Percentiles rank a stretch among this genome's conserved stretches.
These are phyloP conservation scores for Neodiprion virginianus DNA, from an alignment of 1,140 invertebrate species.

Conservation along the genomic window DNA sequence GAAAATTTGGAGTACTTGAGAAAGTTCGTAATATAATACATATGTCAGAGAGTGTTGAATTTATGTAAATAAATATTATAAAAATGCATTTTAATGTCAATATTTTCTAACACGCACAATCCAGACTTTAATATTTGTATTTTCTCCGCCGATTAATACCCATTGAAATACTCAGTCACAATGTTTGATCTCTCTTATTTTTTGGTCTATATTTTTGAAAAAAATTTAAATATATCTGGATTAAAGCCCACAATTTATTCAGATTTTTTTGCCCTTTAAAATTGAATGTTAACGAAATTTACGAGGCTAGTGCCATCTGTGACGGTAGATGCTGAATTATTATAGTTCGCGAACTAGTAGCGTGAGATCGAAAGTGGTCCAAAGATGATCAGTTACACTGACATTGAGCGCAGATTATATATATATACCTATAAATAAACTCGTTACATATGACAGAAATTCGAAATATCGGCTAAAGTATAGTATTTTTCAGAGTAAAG, in stretches of 20 bases:
- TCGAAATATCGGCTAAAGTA: too few relatives aligned
- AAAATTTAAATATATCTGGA: background rate
- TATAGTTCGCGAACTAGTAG: too few relatives aligned
- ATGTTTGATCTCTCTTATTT: slow-evolving; percentile 19
- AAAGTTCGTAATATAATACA: slow-evolving; percentile 23
- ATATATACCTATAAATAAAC: too few relatives aligned
- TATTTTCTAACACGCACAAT: background rate
- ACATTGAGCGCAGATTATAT: too few relatives aligned
- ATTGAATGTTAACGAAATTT: too few relatives aligned
- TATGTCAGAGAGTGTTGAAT: slow-evolving; percentile 23
- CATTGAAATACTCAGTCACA: slow-evolving; percentile 13
- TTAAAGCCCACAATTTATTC: slow-evolving; percentile 1
- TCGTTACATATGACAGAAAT: too few relatives aligned
- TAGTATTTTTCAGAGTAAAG: too few relatives aligned
- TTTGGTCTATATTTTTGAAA: slow-evolving; percentile 22
- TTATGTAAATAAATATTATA: slow-evolving; percentile 40
- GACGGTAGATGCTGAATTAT: too few relatives aligned
- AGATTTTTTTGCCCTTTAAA: background rate
- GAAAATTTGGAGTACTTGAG: slow-evolving; percentile 4
- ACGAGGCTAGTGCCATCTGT: too few relatives aligned
- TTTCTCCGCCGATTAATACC: background rate
- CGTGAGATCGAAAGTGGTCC: too few relatives aligned
- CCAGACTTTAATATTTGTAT: too few relatives aligned
- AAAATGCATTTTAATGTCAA: slow-evolving; percentile 25
- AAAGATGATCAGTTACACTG: too few relatives aligned